A percentile compares a stretch with the other conserved stretches of the same genome.
Evolutionary conservation across 2,797 vertebrate genomes (phyloP).

Genomic region (Scyliorhinus canicula): DNA sequence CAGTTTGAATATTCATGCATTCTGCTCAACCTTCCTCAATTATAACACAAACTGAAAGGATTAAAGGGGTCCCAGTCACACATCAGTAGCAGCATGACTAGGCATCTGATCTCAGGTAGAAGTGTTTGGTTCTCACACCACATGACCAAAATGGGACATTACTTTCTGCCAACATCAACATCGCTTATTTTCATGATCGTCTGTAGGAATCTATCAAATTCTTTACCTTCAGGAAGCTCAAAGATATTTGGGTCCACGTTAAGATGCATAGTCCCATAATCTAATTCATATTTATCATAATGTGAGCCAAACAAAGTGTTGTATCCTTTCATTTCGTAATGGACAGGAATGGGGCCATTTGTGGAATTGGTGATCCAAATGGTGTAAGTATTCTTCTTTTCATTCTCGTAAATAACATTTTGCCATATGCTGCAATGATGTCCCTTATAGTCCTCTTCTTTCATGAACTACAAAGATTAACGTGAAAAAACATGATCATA

Average conservation of each 20-base stretch:
- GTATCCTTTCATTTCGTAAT: conserved; percentile 72
- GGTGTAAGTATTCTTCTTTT: conserved; percentile 70
- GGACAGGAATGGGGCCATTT: conserved; percentile 52
- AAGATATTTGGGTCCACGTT: conserved; percentile 54
- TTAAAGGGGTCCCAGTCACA: background rate
- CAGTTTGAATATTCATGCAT: background rate
- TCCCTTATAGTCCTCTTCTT: conserved; percentile 62
- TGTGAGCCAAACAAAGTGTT: conserved; percentile 71
- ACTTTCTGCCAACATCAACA: background rate
- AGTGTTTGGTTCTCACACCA: background rate
- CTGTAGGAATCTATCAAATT: background rate
- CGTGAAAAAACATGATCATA: background rate
- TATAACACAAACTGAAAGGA: background rate
- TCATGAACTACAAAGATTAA: conserved; percentile 56
- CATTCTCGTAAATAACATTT: conserved; percentile 58
- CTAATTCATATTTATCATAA: conserved; percentile 71
- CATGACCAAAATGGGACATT: background rate
- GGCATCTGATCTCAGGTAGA: background rate
- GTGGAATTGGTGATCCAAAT: conserved; percentile 65
- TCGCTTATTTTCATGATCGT: background rate
- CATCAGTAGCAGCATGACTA: background rate
- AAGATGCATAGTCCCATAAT: conserved; percentile 61
- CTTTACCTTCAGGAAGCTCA: conserved; percentile 58
- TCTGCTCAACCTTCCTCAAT: background rate
- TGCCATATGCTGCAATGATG: conserved; percentile 68